These are phyloP conservation scores for Apis mellifera DNA, from an alignment of 1,140 invertebrate species.

Conservation along the genomic window DNA sequence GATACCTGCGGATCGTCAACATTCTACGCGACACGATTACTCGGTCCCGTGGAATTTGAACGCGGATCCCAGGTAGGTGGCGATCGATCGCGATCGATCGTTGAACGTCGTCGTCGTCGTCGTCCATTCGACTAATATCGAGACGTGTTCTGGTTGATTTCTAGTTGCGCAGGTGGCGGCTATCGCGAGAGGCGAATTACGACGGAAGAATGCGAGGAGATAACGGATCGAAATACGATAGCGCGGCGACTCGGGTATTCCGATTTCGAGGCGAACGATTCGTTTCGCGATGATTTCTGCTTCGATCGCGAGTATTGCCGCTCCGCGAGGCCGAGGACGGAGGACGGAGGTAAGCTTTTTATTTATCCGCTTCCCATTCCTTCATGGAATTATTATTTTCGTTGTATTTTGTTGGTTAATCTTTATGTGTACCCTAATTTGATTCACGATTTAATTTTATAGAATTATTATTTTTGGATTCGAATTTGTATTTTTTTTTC, in stretches of 20 bases:
- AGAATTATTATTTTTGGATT: too few species aligned
- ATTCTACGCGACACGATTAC: slow-evolving; percentile 14
- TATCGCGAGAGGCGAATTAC: slow-evolving; percentile 35
- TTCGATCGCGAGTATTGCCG: slow-evolving; percentile 23
- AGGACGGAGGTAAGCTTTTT: slow-evolving; percentile 27
- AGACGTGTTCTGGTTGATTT: not conserved
- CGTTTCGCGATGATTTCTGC: slow-evolving; percentile 52
- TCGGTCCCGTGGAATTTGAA: slow-evolving; percentile 9
- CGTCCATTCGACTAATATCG: slow-evolving; percentile 3
- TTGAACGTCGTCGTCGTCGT: too few species aligned
- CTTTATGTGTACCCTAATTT: too few species aligned
- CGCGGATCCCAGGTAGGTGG: slow-evolving; percentile 36
- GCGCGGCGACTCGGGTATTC: slow-evolving; percentile 60
- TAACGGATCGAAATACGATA: slow-evolving; percentile 47
- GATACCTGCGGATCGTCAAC: slow-evolving; percentile 32
- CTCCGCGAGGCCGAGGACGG: not conserved
- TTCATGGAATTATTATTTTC: too few species aligned
- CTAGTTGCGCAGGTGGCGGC: slow-evolving; percentile 47
- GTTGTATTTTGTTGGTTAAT: too few species aligned
- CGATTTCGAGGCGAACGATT: slow-evolving; percentile 46
- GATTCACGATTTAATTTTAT: too few species aligned
- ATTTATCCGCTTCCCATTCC: too few species aligned
- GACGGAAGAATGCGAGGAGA: slow-evolving; percentile 29
- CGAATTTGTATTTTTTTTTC: too few species aligned
- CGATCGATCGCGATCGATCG: not conserved